These are phyloP conservation scores for Lasius platythorax DNA, from an alignment of 2,888 invertebrate genomes.

Conservation along the genomic window DNA sequence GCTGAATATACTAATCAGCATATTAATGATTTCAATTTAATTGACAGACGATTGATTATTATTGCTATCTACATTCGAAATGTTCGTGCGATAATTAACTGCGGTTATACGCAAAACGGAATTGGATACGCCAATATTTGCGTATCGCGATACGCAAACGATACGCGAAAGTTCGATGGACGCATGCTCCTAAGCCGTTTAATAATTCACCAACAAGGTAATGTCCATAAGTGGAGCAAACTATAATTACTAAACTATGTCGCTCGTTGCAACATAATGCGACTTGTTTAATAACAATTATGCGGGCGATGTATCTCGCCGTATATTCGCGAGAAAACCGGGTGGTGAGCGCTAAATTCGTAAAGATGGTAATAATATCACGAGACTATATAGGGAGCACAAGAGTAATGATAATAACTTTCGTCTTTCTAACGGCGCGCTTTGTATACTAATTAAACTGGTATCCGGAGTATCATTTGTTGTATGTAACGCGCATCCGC, in stretches of 20 bases:
- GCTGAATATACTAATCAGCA: not conserved
- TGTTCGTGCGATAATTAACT: constrained; percentile 9
- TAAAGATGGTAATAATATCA: constrained; percentile 34
- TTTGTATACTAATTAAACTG: constrained; percentile 49
- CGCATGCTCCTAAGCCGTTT: constrained; percentile 18
- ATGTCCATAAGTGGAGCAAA: constrained; percentile 36
- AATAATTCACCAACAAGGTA: constrained; percentile 40
- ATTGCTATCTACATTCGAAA: constrained; percentile 4
- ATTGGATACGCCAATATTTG: not conserved
- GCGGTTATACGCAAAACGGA: constrained; percentile 13
- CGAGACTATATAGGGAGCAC: not conserved
- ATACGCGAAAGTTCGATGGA: constrained; percentile 28
- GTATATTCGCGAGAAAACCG: constrained; percentile 36
- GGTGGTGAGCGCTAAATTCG: not conserved
- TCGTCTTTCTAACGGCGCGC: constrained; percentile 15
- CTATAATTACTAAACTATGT: constrained; percentile 50
- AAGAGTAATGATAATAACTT: constrained; percentile 33
- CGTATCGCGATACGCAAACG: not conserved
- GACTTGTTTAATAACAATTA: constrained; percentile 48
- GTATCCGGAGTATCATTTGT: constrained; percentile 16
- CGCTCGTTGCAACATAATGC: constrained; percentile 35
- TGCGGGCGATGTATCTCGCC: constrained; percentile 14
- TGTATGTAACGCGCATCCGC: not conserved
- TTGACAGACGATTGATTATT: constrained; percentile 17
- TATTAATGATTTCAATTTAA: constrained; percentile 24